Base-by-base conservation (phyloP, 1,140 invertebrate species). In the Drosophila kepulauana region DNA sequence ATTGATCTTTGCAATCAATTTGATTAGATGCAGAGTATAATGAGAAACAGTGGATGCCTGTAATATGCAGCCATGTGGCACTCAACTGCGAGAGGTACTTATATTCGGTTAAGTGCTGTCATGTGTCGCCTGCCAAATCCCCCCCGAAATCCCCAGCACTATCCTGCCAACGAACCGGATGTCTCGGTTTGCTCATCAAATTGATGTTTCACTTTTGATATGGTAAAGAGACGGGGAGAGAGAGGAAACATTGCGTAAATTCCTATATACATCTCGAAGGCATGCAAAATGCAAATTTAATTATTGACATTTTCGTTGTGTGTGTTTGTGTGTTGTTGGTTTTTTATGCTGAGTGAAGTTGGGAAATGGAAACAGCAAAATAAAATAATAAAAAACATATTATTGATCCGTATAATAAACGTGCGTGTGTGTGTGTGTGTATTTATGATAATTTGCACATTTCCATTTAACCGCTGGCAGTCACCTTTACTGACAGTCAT, bases 101-200 rank as follows among this genome's bases (percentile, higher is more conserved):
- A 69, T 67, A 65, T 72, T 56, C 74, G 82, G 67, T 79, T 87
- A 70, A 79, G 67, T 86, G 79, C 72, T 81, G 67, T 81, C 70
- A 79, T 79, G 51, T 81, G 77, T 79, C 66, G 70, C 57, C 49
- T 45, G 70, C 63, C 54, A 74, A 62, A 10, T 10, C 35, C 35
- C 35, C 35, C 35, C 7, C 30, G 30, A 5, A 5, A 8, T 38
- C 35, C 54, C 6, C 16, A n/a, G 7, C 43, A 51, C 28, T 51
- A 20, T 54, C 41, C 41, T 20, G 35, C n/a, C 25, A 41, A 25
- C 20, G 3, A 25, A 20, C 30, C 35, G 51, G 61, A 66, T 62
- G 57, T 41, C 11, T 59, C 6, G 49, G 48, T 54, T 79, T 63
- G 67, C 76, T 45, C 69, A 79, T 79, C 70, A 71, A 75, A 71